Evolutionary conservation across 64 coral and sea anemone species (phyloP), one percentile per base, ranked within the genome.

Genomic region (Montipora cactus): DNA sequence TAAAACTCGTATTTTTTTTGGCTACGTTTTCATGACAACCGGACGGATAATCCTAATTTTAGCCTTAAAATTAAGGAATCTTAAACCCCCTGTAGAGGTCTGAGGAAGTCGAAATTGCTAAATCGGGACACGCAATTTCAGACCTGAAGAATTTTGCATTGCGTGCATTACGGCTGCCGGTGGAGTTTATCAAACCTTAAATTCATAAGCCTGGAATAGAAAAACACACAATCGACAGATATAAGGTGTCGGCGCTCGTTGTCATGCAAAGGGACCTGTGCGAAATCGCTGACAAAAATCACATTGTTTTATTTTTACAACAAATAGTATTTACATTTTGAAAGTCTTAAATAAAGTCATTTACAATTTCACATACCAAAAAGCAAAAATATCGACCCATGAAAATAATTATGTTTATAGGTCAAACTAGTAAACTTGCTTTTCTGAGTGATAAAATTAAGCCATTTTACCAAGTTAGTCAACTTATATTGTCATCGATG

Each of bases 251-350:
- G 7, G 11, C 53, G 53, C 37, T 37, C 37, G 37, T 37, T 37
- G 37, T 37, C 37, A 37, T 37, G 37, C 37, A 37, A 37, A 2
- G 37, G 37, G 37, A 37, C 37, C 37, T 37, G 37, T 37, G 37
- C 37, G 37, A 37, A 37, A 37, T 37, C 64, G 15, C 46, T 69
- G 82, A 86, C 71, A 72, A 8, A 70, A 50, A 70, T 86, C 82
- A 22, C 62, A 86, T 8, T 86, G 47, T 10, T 86, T 86, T 86
- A 72, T 86, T 86, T 71, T 86, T 47, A 47, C 45, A 71, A 86
- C 66, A 47, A 84, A 67, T 67, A 7, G 46, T 71, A 86, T 50
- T 86, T 71, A 86, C 67, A 18, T 49, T 57, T 57, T 57, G 19
- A 5, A 10, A 82, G 44, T 61, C 18, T 44, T 82, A 82, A 82